Conservation (phyloP, 2,888 invertebrate species). For the Lepidochrysops patricia region DNA sequence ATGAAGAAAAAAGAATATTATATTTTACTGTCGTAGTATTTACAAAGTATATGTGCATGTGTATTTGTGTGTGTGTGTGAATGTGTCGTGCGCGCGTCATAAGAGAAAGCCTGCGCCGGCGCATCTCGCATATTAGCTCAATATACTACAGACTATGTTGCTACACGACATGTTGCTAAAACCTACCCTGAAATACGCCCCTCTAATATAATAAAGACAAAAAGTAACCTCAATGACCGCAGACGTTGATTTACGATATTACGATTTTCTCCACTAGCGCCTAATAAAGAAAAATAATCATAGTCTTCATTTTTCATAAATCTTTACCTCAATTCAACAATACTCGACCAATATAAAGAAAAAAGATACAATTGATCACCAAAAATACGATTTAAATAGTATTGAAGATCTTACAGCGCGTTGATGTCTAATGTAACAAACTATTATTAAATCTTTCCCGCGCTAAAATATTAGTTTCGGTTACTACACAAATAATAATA, state of each 20-base stretch:
- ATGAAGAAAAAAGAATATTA: too few species aligned
- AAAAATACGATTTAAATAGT: too few species aligned
- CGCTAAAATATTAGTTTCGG: too few species aligned
- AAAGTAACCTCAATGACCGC: too few species aligned
- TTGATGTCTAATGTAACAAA: slow-evolving; percentile 22
- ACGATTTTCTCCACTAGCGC: not conserved
- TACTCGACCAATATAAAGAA: not conserved
- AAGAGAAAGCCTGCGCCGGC: not conserved
- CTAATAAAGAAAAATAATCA: not conserved
- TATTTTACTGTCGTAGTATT: not conserved
- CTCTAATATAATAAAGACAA: too few species aligned
- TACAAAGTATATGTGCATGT: not conserved
- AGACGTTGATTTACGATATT: too few species aligned
- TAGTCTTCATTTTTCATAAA: too few species aligned
- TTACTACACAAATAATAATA: too few species aligned
- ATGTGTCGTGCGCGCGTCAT: not conserved
- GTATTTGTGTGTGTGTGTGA: not conserved
- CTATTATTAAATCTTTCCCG: not conserved
- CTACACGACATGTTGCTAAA: not conserved
- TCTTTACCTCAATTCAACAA: too few species aligned
- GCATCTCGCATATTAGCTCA: not conserved
- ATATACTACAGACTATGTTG: not conserved
- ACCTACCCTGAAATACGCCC: not conserved
- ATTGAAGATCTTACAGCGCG: slow-evolving; percentile 16
- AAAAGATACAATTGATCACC: too few species aligned